Percentiles rank a stretch among this genome's conserved stretches.
Conservation (phyloP, 2,113 vertebrate genomes). For the Saccopteryx leptura region DNA sequence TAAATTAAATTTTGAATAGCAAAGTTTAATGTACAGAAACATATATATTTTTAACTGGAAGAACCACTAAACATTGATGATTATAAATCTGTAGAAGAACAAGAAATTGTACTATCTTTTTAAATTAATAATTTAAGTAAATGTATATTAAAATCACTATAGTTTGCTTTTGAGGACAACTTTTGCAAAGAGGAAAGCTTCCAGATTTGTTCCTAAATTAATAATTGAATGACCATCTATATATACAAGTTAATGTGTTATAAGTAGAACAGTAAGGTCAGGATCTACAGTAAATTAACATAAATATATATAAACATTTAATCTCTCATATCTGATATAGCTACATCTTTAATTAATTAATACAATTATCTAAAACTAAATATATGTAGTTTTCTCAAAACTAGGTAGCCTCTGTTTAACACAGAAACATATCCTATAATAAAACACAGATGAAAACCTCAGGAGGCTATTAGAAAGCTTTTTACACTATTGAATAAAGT, state of each 20-base stretch:
- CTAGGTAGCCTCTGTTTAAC: background rate
- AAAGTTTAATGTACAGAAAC: background rate
- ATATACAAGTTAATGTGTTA: background rate
- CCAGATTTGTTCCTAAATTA: constrained; percentile 33
- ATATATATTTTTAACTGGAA: background rate
- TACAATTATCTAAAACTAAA: background rate
- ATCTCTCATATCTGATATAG: background rate
- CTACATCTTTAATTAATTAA: constrained; percentile 31
- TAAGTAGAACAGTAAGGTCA: background rate
- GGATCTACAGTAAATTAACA: background rate
- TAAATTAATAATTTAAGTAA: constrained; percentile 33
- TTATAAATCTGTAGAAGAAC: background rate
- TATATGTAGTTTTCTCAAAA: background rate
- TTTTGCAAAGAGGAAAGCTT: background rate
- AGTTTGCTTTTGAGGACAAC: constrained; percentile 26
- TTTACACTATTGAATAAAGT: background rate
- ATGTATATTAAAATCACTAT: constrained; percentile 4
- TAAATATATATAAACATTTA: background rate
- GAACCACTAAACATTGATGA: background rate
- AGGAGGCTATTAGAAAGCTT: background rate
- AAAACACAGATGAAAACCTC: background rate
- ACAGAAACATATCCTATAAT: background rate
- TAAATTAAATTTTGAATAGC: constrained; percentile 40
- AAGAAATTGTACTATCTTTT: background rate
- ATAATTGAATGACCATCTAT: background rate